These are phyloP conservation scores for Cybosia mesomella DNA, from an alignment of 2,888 invertebrate species.

Conservation along the genomic window DNA sequence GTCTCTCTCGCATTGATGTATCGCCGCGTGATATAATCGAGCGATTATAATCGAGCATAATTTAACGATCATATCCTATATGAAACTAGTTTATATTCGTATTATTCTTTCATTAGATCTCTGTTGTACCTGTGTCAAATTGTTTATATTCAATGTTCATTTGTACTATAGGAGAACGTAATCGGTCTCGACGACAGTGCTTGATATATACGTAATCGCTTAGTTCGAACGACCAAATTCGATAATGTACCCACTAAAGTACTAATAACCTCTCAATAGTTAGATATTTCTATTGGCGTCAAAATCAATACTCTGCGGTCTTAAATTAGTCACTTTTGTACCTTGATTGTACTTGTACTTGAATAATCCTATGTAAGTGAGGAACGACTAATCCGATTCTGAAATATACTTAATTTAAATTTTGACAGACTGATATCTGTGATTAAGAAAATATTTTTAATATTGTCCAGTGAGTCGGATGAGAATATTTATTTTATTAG, in stretches of 20 bases:
- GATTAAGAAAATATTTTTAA: slow-evolving; percentile 87
- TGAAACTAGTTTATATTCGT: slow-evolving; percentile 83
- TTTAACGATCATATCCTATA: slow-evolving; percentile 84
- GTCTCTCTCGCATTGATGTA: slow-evolving; percentile 83
- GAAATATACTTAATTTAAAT: slow-evolving; percentile 88
- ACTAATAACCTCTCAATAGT: slow-evolving; percentile 72
- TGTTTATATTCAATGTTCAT: slow-evolving; percentile 81
- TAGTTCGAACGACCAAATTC: slow-evolving; percentile 79
- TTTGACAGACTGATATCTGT: slow-evolving; percentile 87
- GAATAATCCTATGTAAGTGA: slow-evolving; percentile 82
- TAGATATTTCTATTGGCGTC: slow-evolving; percentile 73
- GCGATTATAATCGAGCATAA: slow-evolving; percentile 84
- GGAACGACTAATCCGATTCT: slow-evolving; percentile 84
- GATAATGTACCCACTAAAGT: slow-evolving; percentile 71
- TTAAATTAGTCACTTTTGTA: slow-evolving; percentile 86
- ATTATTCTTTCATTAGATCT: slow-evolving; percentile 87
- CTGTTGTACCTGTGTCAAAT: slow-evolving; percentile 86
- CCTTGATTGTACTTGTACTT: slow-evolving; percentile 84
- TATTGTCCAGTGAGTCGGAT: slow-evolving; percentile 87
- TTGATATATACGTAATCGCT: slow-evolving; percentile 75
- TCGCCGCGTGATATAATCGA: slow-evolving; percentile 68
- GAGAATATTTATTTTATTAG: slow-evolving; percentile 86
- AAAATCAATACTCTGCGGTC: slow-evolving; percentile 83
- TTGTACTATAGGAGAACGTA: slow-evolving; percentile 78
- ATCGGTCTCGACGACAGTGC: slow-evolving; percentile 74